Evolutionary conservation across 2,888 invertebrate genomes (phyloP), one percentile per base, ranked within the genome.

Genomic region (Lasioglossum pauxillum): DNA sequence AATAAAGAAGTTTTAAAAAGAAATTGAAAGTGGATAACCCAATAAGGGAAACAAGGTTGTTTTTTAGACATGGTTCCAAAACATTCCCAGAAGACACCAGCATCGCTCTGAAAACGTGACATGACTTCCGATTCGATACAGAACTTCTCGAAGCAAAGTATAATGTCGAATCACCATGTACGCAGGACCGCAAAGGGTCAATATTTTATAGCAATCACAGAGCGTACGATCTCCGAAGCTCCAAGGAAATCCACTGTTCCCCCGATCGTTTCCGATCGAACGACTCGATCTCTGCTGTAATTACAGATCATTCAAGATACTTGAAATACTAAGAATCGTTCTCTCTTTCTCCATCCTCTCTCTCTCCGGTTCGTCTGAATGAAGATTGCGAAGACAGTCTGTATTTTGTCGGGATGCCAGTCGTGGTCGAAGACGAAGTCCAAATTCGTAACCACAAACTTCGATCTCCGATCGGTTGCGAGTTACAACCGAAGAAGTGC

Each of bases 401-500:
- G 53, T 8, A 53, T 23, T 53, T 53, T 53, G 53, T 8, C 53
- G 16, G 60, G 16, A 64, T 64, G 60, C 16, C 60, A 64, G 60
- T 2, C 60, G 60, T 16, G n/a, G 27, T 27, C 5, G 31, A 2
- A 31, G 31, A 16, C 60, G 60, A 64, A 64, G 60, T 64, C 60
- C 60, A 64, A 64, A 64, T 31, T 64, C 31, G 60, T 64, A 64
- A 64, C 60, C 60, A 31, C 31, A 31, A 64, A 31, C 27, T 16
- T 5, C 14, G 60, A 31, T 64, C 60, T 27, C 14, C 14, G 16
- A 64, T 64, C 60, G 31, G 27, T 12, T 31, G 60, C 60, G 57
- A 57, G 27, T n/a, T 31, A 31, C 60, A 73, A 57, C 72, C 41
- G 27, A 73, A 46, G 75, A 75, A 67, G 67, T 44, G 75, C 60